Conservation (phyloP, 2,113 vertebrate species). For the Mesocricetus auratus region DNA sequence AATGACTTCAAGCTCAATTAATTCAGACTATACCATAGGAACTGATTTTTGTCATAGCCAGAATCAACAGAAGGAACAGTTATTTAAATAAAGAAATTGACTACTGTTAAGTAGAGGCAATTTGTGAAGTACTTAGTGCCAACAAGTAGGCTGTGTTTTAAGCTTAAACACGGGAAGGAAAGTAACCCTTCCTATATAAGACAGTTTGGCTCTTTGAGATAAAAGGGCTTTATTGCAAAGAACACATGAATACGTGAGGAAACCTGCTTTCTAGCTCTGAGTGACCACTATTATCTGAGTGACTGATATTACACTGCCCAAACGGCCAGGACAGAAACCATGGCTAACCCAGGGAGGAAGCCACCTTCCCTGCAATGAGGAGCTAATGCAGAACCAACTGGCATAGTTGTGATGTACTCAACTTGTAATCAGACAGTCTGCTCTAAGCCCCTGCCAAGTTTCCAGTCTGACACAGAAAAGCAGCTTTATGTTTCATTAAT, state of each 20-base stretch:
- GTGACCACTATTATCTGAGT: too few species aligned
- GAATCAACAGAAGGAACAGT: slow-evolving; percentile 80
- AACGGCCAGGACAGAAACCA: slow-evolving; percentile 75
- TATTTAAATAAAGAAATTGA: slow-evolving; percentile 84
- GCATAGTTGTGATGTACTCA: slow-evolving; percentile 15
- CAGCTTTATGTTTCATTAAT: slow-evolving; percentile 68
- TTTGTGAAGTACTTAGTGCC: slow-evolving; percentile 66
- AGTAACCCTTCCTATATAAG: slow-evolving; percentile 58
- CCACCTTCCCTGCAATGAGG: slow-evolving; percentile 67
- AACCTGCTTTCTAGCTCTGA: slow-evolving; percentile 72
- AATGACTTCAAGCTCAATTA: slow-evolving; percentile 82
- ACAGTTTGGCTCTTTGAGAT: slow-evolving; percentile 1
- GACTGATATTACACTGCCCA: slow-evolving; percentile 67
- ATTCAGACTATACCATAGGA: slow-evolving; percentile 76
- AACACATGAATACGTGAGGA: slow-evolving; percentile 71
- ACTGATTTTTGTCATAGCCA: slow-evolving; percentile 82
- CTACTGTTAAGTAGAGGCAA: slow-evolving; percentile 81
- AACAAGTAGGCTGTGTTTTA: slow-evolving; percentile 61
- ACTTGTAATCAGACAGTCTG: slow-evolving; percentile 78
- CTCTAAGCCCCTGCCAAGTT: slow-evolving; percentile 74
- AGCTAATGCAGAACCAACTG: slow-evolving; percentile 78
- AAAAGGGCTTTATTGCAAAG: slow-evolving; percentile 41
- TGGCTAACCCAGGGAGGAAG: slow-evolving; percentile 41
- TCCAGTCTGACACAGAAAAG: slow-evolving; percentile 74
- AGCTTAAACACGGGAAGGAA: slow-evolving; percentile 57